phyloP scores from a whole-genome alignment of 2,113 vertebrate genomes.

The Alethe castanea region DNA sequence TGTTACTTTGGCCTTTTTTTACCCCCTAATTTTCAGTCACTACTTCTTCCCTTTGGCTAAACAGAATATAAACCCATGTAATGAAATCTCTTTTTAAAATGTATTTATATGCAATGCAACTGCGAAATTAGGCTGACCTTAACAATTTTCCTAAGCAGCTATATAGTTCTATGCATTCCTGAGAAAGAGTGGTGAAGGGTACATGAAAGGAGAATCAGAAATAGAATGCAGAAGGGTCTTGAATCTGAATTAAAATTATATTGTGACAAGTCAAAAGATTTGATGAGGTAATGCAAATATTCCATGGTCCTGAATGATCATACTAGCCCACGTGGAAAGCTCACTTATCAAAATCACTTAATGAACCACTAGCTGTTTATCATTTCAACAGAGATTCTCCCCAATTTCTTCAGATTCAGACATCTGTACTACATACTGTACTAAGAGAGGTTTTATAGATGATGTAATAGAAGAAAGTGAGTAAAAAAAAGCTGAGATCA shows the following conservation, averaged over 20 bases:
- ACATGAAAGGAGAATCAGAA: neutral
- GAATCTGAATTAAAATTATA: constrained; percentile 28
- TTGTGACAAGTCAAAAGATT: constrained; percentile 10
- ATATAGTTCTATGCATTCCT: neutral
- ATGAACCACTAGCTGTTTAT: constrained; percentile 72
- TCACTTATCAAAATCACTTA: constrained; percentile 73
- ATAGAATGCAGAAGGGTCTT: neutral
- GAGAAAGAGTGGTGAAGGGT: fast-evolving
- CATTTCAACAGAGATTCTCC: constrained; percentile 73
- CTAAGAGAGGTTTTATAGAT: constrained; percentile 65
- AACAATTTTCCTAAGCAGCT: neutral
- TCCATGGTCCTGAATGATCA: constrained; percentile 46
- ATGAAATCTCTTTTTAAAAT: neutral
- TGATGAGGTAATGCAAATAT: constrained; percentile 35
- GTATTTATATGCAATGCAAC: neutral
- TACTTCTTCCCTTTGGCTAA: neutral
- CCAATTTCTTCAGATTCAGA: constrained; percentile 59
- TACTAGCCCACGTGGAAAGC: constrained; percentile 24
- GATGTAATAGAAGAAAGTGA: constrained; percentile 75
- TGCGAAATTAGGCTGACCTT: neutral
- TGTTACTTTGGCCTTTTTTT: neutral
- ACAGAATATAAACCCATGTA: neutral
- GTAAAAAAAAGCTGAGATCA: constrained; percentile 78
- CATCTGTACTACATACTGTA: constrained; percentile 55
- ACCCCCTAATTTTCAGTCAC: neutral